Base-by-base conservation (phyloP, 2,113 vertebrate genomes). In the Thamnophis sirtalis region DNA sequence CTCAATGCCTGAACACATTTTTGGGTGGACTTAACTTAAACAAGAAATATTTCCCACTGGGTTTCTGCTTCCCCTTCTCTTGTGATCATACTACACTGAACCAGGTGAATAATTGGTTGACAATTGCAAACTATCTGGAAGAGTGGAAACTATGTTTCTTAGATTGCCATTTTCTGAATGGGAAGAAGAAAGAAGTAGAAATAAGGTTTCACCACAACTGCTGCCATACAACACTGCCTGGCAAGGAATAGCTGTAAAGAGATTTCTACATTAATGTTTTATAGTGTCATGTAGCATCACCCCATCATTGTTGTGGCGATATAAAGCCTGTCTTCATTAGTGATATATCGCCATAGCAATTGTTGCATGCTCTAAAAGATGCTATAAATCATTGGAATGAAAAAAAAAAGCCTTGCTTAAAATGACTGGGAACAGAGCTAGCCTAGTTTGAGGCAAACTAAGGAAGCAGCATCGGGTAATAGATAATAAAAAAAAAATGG, bases 1-100 rank as follows among this genome's bases (percentile, higher is more conserved):
- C 98, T 0, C 88, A 92, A 19, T 98, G 98, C 7, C 88, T 99
- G 49, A 33, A 54, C 0, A 94, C 97, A 0, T 98, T 99, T 94
- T 96, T 99, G 51, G 19, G 90, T 0, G 49, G 53, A 0, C 9
- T 84, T 3, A 6, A 1, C 92, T 95, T 93, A 54, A 85, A 91
- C 8, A 89, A 94, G 33, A 21, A 93, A 22, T 92, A 1, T 49
- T 95, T 98, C 0, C 97, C 98, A 51, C 94, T 99, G 91, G 98
- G 98, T 38, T 98, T 99, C 60, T 98, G 96, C 91, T 99, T 99
- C 96, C 98, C 98, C 21, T 99, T 99, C 94, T 97, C 96, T 94
- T 99, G 98, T 92, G 95, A 92, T 68, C 98, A 98, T 95, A 98
- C 91, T 0, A 94, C 92, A 15, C 97, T 99, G 56, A 97, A 98